Conservation (phyloP, 2,113 vertebrate species). For the Microtus oregoni region DNA sequence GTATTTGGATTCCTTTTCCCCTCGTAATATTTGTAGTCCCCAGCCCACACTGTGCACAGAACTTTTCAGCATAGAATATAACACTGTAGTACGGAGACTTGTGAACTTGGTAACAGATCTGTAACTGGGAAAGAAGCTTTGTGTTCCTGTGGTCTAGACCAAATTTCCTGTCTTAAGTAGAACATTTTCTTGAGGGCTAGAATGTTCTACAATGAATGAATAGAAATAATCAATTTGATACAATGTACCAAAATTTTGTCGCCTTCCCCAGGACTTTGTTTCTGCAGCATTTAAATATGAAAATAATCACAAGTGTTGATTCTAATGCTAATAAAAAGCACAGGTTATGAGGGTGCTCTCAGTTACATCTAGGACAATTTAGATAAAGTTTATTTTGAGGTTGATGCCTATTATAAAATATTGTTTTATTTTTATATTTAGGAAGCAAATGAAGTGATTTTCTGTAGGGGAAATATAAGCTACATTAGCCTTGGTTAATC, state of each 20-base stretch:
- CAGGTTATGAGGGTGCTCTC: background rate
- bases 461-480: background rate
- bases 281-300: slow-evolving; percentile 46
- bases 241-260: background rate
- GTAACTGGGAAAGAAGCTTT: slow-evolving; percentile 15
- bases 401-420: slow-evolving; percentile 20
- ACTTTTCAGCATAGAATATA: slow-evolving; percentile 28
- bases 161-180: slow-evolving; percentile 28
- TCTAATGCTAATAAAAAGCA: slow-evolving; percentile 26
- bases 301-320: slow-evolving; percentile 36
- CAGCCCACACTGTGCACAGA: background rate
- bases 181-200: background rate
- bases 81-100: background rate
- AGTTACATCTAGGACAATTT: background rate
- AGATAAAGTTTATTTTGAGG: slow-evolving; percentile 6
- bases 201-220: background rate
- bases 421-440: slow-evolving; percentile 57
- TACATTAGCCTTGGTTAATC: background rate
- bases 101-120: slow-evolving; percentile 26
- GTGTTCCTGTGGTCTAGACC: slow-evolving; percentile 11
- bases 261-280: slow-evolving; percentile 30
- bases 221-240: slow-evolving; percentile 4
- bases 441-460: slow-evolving; percentile 51
- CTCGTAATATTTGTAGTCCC: background rate
- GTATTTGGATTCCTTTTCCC: background rate